Evolutionary conservation across 2,797 vertebrate species (phyloP).

Genomic region (Myripristis murdjan): DNA sequence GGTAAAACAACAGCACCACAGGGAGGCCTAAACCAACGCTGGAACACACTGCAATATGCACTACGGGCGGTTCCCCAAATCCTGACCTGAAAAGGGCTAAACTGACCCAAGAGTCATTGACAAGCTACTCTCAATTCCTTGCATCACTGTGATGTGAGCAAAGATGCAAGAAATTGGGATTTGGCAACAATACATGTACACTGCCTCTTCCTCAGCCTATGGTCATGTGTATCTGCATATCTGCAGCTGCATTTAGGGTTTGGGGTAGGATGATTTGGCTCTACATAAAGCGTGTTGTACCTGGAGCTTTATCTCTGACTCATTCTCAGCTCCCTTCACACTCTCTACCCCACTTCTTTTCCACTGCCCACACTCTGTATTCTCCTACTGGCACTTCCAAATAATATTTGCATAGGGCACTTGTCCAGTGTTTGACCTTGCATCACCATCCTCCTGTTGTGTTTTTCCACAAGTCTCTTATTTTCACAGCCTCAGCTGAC

Average conservation of each 20-base stretch:
- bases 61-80: neutral
- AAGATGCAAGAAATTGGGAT: constrained; percentile 13
- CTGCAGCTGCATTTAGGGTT: neutral
- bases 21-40: no score
- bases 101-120: neutral
- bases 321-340: constrained; percentile 2
- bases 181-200: neutral
- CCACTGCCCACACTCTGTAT: constrained; percentile 34
- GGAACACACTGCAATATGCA: no score
- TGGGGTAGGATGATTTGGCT: neutral
- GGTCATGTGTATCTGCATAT: neutral
- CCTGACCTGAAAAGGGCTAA: neutral
- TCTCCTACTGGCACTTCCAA: constrained; percentile 50
- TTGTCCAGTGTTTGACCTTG: constrained; percentile 54
- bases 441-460: constrained; percentile 43
- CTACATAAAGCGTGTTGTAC: constrained; percentile 12
- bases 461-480: constrained; percentile 33
- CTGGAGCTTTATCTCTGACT: constrained; percentile 36
- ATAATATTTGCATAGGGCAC: constrained; percentile 39
- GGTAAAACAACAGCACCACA: constrained; percentile 76
- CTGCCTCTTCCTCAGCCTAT: neutral
- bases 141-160: neutral
- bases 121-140: constrained; percentile 8
- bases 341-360: constrained; percentile 4
- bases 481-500: constrained; percentile 27